Evolutionary conservation across 1,140 invertebrate species (phyloP).

Genomic region (Cephus cinctus): DNA sequence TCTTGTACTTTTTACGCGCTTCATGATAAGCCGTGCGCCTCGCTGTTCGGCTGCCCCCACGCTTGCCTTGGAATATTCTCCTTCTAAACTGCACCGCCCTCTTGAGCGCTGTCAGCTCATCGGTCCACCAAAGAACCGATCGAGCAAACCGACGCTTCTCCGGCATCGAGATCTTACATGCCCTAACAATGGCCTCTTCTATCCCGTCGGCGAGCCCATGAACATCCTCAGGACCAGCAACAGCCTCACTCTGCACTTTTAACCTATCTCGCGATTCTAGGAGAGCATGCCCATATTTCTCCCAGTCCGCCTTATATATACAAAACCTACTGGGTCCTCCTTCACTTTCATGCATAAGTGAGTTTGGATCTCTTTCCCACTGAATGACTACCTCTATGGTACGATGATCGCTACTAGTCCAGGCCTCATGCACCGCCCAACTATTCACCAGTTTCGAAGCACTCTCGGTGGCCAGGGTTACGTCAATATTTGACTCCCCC

Average conservation of each 20-base stretch:
- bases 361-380: not conserved
- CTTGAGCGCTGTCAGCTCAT: not conserved
- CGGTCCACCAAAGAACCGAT: slow-evolving; percentile 13
- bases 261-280: not conserved
- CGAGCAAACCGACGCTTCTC: not conserved
- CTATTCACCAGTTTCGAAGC: not conserved
- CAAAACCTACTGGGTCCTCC: not conserved
- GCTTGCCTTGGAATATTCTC: not conserved
- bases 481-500: slow-evolving; percentile 4
- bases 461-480: not conserved
- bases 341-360: not conserved
- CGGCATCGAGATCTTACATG: slow-evolving; percentile 8
- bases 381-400: not conserved
- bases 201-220: not conserved
- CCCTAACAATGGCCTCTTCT: too few relatives aligned
- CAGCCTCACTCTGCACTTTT: not conserved
- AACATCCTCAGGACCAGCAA: not conserved
- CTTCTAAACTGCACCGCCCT: not conserved
- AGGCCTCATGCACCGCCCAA: not conserved
- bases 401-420: not conserved
- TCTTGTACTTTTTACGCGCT: too few relatives aligned
- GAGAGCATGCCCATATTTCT: not conserved
- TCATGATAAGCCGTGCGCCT: too few relatives aligned
- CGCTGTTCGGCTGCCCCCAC: too few relatives aligned
- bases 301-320: not conserved